A percentile compares a stretch with the other conserved stretches of the same genome.
These are phyloP conservation scores for Chascanopsetta lugubris DNA, from an alignment of 2,113 vertebrate species.

Conservation along the genomic window DNA sequence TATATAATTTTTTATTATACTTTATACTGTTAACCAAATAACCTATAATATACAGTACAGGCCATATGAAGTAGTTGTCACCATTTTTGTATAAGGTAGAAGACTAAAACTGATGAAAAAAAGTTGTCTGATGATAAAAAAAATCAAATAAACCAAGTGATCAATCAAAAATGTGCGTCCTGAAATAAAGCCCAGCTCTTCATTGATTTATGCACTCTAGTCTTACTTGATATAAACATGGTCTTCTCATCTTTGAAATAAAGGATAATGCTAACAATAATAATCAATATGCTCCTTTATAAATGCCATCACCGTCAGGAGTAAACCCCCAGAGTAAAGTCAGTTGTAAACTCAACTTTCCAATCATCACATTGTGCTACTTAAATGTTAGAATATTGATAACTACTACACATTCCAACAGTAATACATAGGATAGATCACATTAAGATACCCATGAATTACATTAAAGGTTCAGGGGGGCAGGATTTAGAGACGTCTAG, in stretches of 20 bases:
- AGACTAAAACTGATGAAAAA: conserved; percentile 67
- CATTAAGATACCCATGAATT: no score
- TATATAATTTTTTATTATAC: conserved; percentile 73
- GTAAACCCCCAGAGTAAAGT: no score
- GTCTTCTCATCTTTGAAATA: not conserved
- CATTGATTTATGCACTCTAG: conserved; percentile 10
- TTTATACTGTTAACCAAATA: conserved; percentile 74
- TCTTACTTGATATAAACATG: not conserved
- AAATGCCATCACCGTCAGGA: no score
- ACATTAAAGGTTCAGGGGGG: no score
- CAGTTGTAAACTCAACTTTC: no score
- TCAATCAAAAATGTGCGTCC: conserved; percentile 64
- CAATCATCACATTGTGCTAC: no score
- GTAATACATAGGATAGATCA: no score
- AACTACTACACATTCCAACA: no score
- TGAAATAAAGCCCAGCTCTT: conserved; percentile 73
- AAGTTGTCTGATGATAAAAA: conserved; percentile 48
- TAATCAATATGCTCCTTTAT: no score
- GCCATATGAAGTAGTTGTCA: conserved; percentile 79
- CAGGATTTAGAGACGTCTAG: no score
- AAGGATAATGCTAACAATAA: no score
- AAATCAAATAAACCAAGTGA: conserved; percentile 52
- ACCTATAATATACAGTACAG: conserved; percentile 69
- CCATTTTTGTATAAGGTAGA: conserved; percentile 71
- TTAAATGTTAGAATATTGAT: no score